Percentiles rank a stretch among this genome's conserved stretches.
phyloP scores from a whole-genome alignment of 1,140 invertebrate species.

The Trachymyrmex cornetzi region DNA sequence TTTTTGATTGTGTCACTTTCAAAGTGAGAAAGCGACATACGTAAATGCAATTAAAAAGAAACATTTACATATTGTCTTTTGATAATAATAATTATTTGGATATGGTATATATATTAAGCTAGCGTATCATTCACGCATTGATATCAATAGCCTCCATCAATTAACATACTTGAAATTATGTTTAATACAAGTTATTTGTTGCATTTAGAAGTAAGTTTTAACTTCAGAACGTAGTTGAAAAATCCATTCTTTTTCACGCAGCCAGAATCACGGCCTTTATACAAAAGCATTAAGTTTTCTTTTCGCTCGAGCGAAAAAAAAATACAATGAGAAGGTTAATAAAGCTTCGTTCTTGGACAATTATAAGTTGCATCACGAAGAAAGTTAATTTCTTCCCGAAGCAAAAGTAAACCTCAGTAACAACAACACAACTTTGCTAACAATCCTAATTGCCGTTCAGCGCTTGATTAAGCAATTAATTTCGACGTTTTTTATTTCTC shows the following conservation, averaged over 20 bases:
- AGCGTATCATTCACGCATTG: neutral
- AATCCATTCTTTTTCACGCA: slow-evolving; percentile 7
- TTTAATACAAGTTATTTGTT: slow-evolving; percentile 29
- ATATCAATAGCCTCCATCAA: neutral
- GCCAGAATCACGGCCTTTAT: neutral
- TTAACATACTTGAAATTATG: neutral
- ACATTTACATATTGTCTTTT: neutral
- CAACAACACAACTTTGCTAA: slow-evolving; percentile 34
- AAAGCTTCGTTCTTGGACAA: slow-evolving; percentile 39
- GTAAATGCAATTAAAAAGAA: too few species aligned
- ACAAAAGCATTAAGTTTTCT: slow-evolving; percentile 20
- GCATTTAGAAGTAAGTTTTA: slow-evolving; percentile 14
- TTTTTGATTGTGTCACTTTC: too few species aligned
- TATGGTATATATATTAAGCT: neutral
- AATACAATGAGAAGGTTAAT: slow-evolving; percentile 36
- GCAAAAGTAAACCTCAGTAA: neutral
- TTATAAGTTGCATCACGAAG: neutral
- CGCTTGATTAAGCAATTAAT: slow-evolving; percentile 50
- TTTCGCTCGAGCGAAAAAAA: slow-evolving; percentile 8
- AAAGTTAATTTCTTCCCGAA: slow-evolving; percentile 33
- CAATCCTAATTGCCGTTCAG: slow-evolving; percentile 42
- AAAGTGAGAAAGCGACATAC: too few species aligned
- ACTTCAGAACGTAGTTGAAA: neutral
- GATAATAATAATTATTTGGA: neutral
- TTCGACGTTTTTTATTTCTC: slow-evolving; percentile 41